Base-by-base conservation (phyloP, 1,140 invertebrate species). In the Saccostrea glomerata region DNA sequence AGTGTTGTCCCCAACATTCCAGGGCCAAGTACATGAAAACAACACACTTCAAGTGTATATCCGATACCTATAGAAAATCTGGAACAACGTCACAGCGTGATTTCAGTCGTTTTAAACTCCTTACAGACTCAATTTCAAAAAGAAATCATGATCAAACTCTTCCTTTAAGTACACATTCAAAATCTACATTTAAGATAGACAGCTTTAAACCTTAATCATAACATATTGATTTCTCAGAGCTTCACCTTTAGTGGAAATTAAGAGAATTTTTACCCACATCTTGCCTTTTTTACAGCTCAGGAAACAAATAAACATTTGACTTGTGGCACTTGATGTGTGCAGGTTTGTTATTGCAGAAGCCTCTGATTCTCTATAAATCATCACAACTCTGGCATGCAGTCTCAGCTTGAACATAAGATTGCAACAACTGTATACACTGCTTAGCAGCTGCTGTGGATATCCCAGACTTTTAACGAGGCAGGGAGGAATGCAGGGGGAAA, bases 271-370 rank as follows among this genome's bases (percentile, higher is more conserved):
- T 30, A 5, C 70, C 25, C 30, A 77, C 23, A 30, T 77, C 70
- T 77, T 77, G 70, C 70, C 25, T 36, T 77, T 77, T 66, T 77
- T 77, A 77, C 70, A 77, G 30, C 70, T 77, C 9, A 77, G 70
- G 70, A 40, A 40, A 77, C 70, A 77, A 77, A 77, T 77, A 77
- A 77, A 77, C 70, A 77, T 77, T 77, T 77, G 70, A 77, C 70
- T 77, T 77, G 70, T 77, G 70, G 70, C 70, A 77, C 70, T 36
- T 77, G 70, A 77, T 30, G 70, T 77, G 70, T 77, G 25, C 70
- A 77, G 70, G 70, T 77, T 36, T 77, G 70, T 77, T 77, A 77
- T 30, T 77, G 70, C 70, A 77, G 70, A 77, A 77, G 25, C 11
- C 70, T 25, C 12, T 77, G 70, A 30, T 77, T 77, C 30, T 36